Conservation (phyloP, 2,888 invertebrate species). For the Minunthozetes semirufus region DNA sequence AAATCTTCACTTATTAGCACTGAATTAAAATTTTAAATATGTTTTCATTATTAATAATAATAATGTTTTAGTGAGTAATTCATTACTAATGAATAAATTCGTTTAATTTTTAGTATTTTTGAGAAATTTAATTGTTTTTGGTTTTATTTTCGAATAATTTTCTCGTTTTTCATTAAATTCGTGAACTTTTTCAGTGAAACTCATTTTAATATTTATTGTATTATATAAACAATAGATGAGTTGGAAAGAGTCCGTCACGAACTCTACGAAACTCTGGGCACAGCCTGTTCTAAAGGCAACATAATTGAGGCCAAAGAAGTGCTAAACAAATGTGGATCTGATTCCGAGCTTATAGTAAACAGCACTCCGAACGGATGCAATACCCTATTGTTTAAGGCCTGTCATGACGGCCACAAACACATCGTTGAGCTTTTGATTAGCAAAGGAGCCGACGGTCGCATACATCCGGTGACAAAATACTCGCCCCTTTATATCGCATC, state of each 20-base stretch:
- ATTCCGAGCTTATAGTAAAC: conserved; percentile 59
- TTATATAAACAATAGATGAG: conserved; percentile 53
- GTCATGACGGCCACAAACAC: conserved; percentile 72
- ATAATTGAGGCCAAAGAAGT: conserved; percentile 1
- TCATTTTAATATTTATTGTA: not conserved
- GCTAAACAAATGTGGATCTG: conserved; percentile 47
- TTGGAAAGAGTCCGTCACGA: conserved; percentile 66
- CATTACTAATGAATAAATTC: too few relatives aligned
- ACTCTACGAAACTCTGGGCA: conserved; percentile 53
- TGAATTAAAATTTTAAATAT: too few relatives aligned
- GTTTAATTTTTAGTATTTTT: too few relatives aligned
- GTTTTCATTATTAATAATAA: too few relatives aligned
- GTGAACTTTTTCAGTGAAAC: too few relatives aligned
- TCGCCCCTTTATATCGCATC: conserved; percentile 85
- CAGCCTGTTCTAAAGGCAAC: conserved; percentile 31
- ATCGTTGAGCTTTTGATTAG: conserved; percentile 70
- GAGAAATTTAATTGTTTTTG: too few relatives aligned
- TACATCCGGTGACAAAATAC: conserved; percentile 82
- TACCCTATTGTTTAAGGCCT: conserved; percentile 58
- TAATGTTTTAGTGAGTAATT: too few relatives aligned
- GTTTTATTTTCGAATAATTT: too few relatives aligned
- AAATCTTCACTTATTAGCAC: too few relatives aligned
- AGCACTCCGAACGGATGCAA: conserved; percentile 80
- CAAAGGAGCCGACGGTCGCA: conserved; percentile 70
- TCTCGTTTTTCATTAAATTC: too few relatives aligned